Conservation (phyloP, 30 jellyfish, hydroid and myxozoan genomes). For the Pseudorhiza aurosa region DNA sequence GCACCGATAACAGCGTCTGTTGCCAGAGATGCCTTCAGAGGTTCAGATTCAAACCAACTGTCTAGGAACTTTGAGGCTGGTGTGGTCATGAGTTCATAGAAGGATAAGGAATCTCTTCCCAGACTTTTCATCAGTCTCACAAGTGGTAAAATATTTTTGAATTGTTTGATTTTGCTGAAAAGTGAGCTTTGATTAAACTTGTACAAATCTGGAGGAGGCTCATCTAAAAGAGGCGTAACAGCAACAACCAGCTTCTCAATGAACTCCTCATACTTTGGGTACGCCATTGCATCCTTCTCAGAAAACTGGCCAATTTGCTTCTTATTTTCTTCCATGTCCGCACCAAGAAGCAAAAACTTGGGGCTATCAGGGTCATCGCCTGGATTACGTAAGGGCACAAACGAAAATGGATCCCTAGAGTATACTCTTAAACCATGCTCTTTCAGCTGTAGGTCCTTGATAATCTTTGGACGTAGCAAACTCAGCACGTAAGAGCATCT, state of each 20-base stretch:
- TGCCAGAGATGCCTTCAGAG: conserved; percentile 54
- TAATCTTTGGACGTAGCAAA: conserved; percentile 44
- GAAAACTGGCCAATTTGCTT: conserved; percentile 52
- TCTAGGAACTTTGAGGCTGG: conserved; percentile 61
- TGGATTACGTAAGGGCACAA: conserved; percentile 45
- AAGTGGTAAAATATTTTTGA: conserved; percentile 29
- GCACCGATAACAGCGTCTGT: conserved; percentile 63
- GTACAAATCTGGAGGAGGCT: conserved; percentile 58
- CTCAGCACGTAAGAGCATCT: conserved; percentile 67
- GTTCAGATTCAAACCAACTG: conserved; percentile 63
- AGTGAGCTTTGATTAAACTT: conserved; percentile 26
- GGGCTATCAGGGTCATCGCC: conserved; percentile 28
- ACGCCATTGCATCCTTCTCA: conserved; percentile 46
- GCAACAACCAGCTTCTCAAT: conserved; percentile 40
- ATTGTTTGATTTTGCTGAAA: neutral
- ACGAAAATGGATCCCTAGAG: conserved; percentile 51
- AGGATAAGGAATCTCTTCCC: conserved; percentile 32
- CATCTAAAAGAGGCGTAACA: conserved; percentile 59
- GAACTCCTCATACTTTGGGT: conserved; percentile 45
- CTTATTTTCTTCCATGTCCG: conserved; percentile 49
- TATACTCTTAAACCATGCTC: conserved; percentile 47
- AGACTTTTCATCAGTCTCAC: conserved; percentile 22
- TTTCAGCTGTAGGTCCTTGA: conserved; percentile 43
- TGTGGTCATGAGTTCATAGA: conserved; percentile 56
- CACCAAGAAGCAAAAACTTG: conserved; percentile 37